Conservation (phyloP, 1,140 invertebrate genomes). For the Drosophila lacertosa region DNA sequence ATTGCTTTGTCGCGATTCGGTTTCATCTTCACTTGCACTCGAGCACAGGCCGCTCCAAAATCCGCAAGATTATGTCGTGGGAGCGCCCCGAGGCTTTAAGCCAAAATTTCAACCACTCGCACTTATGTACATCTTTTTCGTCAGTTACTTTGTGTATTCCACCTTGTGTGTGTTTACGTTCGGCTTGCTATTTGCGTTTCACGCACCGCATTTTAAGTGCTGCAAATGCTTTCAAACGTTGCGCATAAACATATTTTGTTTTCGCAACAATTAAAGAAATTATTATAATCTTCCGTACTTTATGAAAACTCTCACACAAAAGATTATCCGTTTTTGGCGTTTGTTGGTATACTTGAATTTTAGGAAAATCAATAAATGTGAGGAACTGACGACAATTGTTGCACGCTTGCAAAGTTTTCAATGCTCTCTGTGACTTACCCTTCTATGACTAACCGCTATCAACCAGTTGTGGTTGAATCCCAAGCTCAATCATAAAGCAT, state of each 20-base stretch:
- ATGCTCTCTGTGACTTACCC: too few species aligned
- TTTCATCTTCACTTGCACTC: slow-evolving; percentile 58
- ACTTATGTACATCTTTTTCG: slow-evolving; percentile 5
- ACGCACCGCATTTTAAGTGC: slow-evolving; percentile 27
- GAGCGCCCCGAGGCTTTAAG: slow-evolving; percentile 60
- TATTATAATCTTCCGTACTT: slow-evolving; percentile 40
- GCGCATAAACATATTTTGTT: slow-evolving; percentile 24
- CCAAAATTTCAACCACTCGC: slow-evolving; percentile 25
- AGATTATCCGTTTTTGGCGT: too few species aligned
- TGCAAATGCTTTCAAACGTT: slow-evolving; percentile 36
- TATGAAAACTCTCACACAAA: slow-evolving; percentile 39
- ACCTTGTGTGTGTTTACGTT: slow-evolving; percentile 30
- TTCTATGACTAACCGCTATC: too few species aligned
- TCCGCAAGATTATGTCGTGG: slow-evolving; percentile 61
- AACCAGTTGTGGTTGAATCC: too few species aligned
- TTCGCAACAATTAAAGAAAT: slow-evolving; percentile 62
- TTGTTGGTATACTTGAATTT: too few species aligned
- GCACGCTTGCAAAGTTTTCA: too few species aligned
- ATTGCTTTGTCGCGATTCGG: slow-evolving; percentile 19
- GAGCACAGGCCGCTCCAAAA: slow-evolving; percentile 42
- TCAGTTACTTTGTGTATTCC: slow-evolving; percentile 12
- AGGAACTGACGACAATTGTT: neutral
- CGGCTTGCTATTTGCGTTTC: slow-evolving; percentile 42
- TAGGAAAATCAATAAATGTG: too few species aligned
- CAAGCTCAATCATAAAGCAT: too few species aligned